These are phyloP conservation scores for Chelmon rostratus DNA, from an alignment of 2,797 vertebrate species.

Conservation along the genomic window DNA sequence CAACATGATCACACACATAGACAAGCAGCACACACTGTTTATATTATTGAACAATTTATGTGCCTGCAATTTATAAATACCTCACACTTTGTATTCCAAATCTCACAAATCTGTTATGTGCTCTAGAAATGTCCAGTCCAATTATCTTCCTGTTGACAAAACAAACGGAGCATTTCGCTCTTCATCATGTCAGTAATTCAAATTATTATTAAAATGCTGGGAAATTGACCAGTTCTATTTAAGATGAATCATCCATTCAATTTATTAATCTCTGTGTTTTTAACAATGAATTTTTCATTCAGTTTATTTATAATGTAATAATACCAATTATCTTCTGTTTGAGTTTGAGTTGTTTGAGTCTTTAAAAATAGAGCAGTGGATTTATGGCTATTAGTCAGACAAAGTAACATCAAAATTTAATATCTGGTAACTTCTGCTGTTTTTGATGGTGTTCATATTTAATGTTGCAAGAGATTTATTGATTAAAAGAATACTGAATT, in stretches of 20 bases:
- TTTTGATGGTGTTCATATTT: neutral
- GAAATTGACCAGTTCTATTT: neutral
- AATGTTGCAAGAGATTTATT: neutral
- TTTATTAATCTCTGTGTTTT: neutral
- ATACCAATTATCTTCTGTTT: neutral
- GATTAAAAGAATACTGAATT: neutral
- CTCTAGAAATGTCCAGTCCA: conserved; percentile 45
- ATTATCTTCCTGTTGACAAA: conserved; percentile 41
- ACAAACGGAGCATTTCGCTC: conserved; percentile 20
- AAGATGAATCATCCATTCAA: neutral
- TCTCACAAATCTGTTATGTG: conserved; percentile 19
- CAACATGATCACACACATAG: conserved; percentile 8
- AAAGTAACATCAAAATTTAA: neutral
- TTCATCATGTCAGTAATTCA: conserved; percentile 22
- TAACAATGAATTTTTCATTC: neutral
- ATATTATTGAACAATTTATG: neutral
- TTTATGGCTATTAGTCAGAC: neutral
- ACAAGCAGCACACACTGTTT: neutral
- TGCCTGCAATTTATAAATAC: conserved; percentile 10
- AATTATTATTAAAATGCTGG: conserved; percentile 1
- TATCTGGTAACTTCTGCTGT: neutral
- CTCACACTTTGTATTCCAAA: neutral
- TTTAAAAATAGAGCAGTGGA: neutral
- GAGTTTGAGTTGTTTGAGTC: neutral
- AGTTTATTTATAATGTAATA: neutral